Evolutionary conservation across 2,113 vertebrate species (phyloP).

Genomic region (Passer domesticus): DNA sequence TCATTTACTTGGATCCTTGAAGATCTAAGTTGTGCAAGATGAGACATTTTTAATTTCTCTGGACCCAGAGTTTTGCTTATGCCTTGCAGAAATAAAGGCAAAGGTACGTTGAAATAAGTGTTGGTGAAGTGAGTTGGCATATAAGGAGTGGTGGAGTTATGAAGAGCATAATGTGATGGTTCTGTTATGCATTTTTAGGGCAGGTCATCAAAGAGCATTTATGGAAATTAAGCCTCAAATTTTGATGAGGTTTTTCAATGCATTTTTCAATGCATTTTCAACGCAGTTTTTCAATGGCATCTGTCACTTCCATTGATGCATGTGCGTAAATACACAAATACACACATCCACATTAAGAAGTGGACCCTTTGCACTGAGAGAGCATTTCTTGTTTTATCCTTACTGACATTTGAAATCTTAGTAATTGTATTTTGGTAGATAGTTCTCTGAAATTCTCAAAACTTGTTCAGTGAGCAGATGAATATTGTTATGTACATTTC

Average conservation of each 20-base stretch:
- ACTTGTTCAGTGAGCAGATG: not conserved
- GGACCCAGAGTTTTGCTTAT: not conserved
- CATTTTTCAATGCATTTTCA: too few relatives aligned
- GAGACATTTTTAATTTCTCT: not conserved
- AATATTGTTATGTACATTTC: not conserved
- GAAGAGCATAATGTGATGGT: not conserved
- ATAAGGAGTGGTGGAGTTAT: not conserved
- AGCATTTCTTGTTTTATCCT: not conserved
- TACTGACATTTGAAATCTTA: not conserved
- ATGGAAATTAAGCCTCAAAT: not conserved
- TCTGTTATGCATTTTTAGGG: not conserved
- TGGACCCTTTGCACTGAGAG: not conserved
- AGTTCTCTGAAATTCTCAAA: not conserved
- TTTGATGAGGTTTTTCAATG: not conserved
- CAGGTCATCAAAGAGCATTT: fast-evolving
- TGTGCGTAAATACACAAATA: not conserved
- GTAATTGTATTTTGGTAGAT: not conserved
- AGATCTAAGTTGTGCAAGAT: not conserved
- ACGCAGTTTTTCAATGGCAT: not conserved
- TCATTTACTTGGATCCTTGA: not conserved
- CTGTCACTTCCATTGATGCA: not conserved
- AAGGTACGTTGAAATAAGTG: not conserved
- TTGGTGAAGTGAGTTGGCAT: not conserved
- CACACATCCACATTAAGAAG: fast-evolving
- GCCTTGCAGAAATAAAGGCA: not conserved